phyloP scores from a whole-genome alignment of 1,140 invertebrate species.

The Planococcus citri region DNA sequence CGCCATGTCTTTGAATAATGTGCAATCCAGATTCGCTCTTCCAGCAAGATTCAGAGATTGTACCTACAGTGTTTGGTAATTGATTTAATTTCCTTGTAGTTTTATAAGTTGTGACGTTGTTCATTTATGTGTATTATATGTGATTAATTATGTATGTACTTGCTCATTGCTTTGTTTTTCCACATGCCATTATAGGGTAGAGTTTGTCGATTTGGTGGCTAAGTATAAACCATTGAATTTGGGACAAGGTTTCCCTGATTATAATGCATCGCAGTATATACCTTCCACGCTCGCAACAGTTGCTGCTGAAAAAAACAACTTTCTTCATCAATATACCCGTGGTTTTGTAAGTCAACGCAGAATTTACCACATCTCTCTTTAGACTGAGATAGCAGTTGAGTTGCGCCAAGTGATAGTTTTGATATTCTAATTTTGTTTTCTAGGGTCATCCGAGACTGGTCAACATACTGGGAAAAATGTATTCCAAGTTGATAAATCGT shows the following conservation, averaged over 20 bases:
- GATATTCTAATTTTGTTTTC: not conserved
- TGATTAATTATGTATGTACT: not conserved
- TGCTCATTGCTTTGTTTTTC: not conserved
- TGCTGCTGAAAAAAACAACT: conserved; percentile 51
- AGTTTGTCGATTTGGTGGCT: conserved; percentile 77
- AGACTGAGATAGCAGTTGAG: too few species aligned
- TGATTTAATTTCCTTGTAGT: not conserved
- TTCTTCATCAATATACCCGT: conserved; percentile 83
- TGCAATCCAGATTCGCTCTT: conserved; percentile 25
- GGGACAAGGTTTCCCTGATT: conserved; percentile 97
- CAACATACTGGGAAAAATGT: conserved; percentile 69
- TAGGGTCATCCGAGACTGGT: conserved; percentile 87
- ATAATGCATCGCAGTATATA: conserved; percentile 66
- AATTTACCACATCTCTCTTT: too few species aligned
- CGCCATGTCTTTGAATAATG: not conserved
- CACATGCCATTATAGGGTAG: conserved; percentile 59
- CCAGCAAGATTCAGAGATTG: conserved; percentile 23
- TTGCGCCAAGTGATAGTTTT: too few species aligned
- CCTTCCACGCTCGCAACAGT: conserved; percentile 48
- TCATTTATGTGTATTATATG: not conserved
- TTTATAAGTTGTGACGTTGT: not conserved
- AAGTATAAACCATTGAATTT: conserved; percentile 88
- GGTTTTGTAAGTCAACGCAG: conserved; percentile 55
- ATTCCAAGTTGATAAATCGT: conserved; percentile 60
- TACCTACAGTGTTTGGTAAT: conserved; percentile 15